A percentile compares a stretch with the other conserved stretches of the same genome.
phyloP scores from a whole-genome alignment of 2,113 vertebrate species.

The Herpetotheres cachinnans region DNA sequence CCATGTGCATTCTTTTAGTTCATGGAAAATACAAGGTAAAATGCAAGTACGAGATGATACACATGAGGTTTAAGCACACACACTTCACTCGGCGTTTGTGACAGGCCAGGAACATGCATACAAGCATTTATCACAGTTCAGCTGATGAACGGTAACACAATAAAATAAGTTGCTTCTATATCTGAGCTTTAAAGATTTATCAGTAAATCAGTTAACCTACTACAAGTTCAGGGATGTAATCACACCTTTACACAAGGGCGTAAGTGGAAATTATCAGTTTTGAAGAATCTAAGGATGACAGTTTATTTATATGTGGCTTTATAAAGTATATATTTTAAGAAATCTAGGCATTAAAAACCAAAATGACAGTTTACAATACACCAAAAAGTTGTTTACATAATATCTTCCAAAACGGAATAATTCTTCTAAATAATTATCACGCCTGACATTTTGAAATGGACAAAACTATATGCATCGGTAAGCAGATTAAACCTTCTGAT shows the following conservation, averaged over 20 bases:
- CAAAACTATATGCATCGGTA: not conserved
- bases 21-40: not conserved
- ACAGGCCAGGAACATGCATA: not conserved
- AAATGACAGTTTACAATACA: not conserved
- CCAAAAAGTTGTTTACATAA: not conserved
- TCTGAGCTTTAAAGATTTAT: not conserved
- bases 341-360: not conserved
- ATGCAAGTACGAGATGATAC: not conserved
- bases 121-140: not conserved
- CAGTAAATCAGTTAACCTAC: not conserved
- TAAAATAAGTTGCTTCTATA: not conserved
- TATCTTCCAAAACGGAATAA: not conserved
- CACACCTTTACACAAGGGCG: not conserved
- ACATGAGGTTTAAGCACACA: not conserved
- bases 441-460: not conserved
- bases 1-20: not conserved
- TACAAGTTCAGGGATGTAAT: not conserved
- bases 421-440: not conserved
- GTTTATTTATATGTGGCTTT: not conserved
- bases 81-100: not conserved
- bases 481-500: not conserved
- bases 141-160: not conserved
- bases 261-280: not conserved
- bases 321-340: not conserved
- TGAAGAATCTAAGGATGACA: not conserved